Base-by-base conservation (phyloP, 2,113 vertebrate genomes). In the Nipponia nippon region DNA sequence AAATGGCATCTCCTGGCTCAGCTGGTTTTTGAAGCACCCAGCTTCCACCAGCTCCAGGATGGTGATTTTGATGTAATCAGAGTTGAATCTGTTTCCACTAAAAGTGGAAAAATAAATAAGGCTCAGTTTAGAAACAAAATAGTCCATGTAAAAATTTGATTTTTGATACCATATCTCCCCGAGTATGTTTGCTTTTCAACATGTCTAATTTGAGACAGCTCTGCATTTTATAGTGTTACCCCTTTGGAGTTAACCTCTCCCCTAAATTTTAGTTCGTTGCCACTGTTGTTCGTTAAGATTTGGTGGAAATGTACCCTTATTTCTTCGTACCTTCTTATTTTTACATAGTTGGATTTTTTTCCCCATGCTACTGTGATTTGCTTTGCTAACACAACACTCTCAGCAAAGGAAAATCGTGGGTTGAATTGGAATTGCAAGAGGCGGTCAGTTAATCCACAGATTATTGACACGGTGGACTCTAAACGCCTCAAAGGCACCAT, bases 81-180 rank as follows among this genome's bases (percentile, higher is more conserved):
- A 77, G 42, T 66, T 62, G 40, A 87, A 70, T 89, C 85, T 96
- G 90, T 87, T 93, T 89, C 81, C 66, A 90, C 80, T 93, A 91
- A 83, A 93, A 72, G 75, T 83, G 44, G 59, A 83, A 94, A 94
- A 95, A 94, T 72, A 95, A 95, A 94, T 90, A 84, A 53, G 66
- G 34, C 40, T 90, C 21, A 10, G 30, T 69, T 94, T 78, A 81
- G 94, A 89, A 94, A 84, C 30, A 81, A 83, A 90, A 73, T 53
- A 91, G 58, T 79, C 81, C 55, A 47, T 78, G 83, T 87, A 88
- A 95, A 95, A 89, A 71, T 87, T 62, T 71, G 73, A 73, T 77
- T 84, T 90, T 88, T 87, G 52, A 69, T 95, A 65, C 66, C 10
- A 0, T 87, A 85, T 93, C 87, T 97, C 67, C 79, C 78, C 0